phyloP scores from a whole-genome alignment of 2,797 vertebrate species.

The Ispidina lecontei region DNA sequence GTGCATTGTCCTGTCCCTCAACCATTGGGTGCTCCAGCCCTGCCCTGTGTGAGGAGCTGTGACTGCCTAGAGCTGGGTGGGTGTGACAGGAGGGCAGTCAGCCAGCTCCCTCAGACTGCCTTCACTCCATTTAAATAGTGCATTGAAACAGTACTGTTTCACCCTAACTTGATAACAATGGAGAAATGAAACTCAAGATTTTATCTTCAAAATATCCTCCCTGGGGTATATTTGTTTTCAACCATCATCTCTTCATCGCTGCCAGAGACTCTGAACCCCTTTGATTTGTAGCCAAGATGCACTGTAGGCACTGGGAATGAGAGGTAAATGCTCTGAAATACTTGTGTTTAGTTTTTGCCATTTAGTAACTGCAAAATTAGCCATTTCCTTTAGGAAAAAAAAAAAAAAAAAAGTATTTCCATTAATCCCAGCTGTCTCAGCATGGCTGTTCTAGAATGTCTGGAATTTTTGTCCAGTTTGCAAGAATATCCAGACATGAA shows the following conservation, averaged over 20 bases:
- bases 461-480: not conserved
- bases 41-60: not conserved
- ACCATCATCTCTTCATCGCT: not conserved
- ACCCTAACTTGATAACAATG: not conserved
- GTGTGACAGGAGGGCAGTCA: too few species aligned
- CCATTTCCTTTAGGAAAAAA: not conserved
- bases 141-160: not conserved
- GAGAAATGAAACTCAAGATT: not conserved
- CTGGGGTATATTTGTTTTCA: not conserved
- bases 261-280: not conserved
- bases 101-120: not conserved
- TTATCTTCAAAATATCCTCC: not conserved
- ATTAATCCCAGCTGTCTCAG: not conserved
- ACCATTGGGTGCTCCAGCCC: not conserved
- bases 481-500: not conserved
- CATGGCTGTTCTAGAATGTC: rapidly evolving
- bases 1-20: rapidly evolving
- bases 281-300: not conserved
- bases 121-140: not conserved
- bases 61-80: not conserved
- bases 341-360: not conserved
- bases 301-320: not conserved
- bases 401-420: not conserved
- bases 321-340: not conserved
- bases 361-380: not conserved